Conservation (phyloP, 2,797 vertebrate species). For the Centroberyx gerrardi region DNA sequence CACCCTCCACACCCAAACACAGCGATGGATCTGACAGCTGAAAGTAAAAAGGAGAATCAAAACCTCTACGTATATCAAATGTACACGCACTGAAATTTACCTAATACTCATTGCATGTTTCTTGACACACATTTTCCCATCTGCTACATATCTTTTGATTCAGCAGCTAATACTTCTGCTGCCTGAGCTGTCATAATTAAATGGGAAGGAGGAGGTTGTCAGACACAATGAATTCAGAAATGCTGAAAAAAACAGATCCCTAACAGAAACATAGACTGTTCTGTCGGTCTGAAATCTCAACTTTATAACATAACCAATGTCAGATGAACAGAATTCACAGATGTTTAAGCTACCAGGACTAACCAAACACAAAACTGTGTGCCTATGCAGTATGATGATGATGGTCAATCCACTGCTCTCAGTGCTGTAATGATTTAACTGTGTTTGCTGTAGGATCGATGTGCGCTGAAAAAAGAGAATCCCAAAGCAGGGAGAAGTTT, state of each 20-base stretch:
- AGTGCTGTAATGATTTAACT: conserved; percentile 80
- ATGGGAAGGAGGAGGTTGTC: conserved; percentile 36
- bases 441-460: conserved; percentile 82
- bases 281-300: conserved; percentile 27
- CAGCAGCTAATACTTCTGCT: conserved; percentile 32
- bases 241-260: conserved; percentile 3
- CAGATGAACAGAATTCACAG: conserved; percentile 45
- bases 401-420: conserved; percentile 71
- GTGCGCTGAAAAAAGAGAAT: conserved; percentile 79
- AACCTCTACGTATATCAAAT: conserved; percentile 17
- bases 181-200: conserved; percentile 57
- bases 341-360: conserved; percentile 24
- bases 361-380: conserved; percentile 49
- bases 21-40: conserved; percentile 15
- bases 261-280: conserved; percentile 25
- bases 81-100: conserved; percentile 9
- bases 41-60: conserved; percentile 33
- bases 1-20: conserved; percentile 7
- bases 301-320: conserved; percentile 28
- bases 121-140: conserved; percentile 35
- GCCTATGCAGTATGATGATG: conserved; percentile 54
- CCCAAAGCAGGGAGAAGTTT: conserved; percentile 85
- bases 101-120: conserved; percentile 26
- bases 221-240: conserved; percentile 33
- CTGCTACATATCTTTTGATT: conserved; percentile 44